phyloP scores from a whole-genome alignment of 1,140 invertebrate species.

The Drosophila simulans region DNA sequence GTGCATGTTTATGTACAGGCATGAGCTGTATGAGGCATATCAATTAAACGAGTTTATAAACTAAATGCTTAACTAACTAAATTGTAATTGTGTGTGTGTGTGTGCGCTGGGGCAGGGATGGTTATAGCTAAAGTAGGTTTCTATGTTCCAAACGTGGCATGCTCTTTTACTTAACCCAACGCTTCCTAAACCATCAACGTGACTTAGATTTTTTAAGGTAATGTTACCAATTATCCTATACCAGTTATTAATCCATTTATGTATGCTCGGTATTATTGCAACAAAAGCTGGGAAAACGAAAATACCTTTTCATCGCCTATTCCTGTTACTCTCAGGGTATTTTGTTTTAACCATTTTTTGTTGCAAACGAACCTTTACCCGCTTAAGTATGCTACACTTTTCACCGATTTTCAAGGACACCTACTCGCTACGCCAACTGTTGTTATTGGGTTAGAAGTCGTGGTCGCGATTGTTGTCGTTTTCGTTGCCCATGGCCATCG shows the following conservation, averaged over 20 bases:
- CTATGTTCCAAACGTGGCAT: conserved; percentile 69
- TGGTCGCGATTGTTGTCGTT: conserved; percentile 7
- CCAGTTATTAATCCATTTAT: conserved; percentile 1
- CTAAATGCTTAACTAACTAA: conserved; percentile 60
- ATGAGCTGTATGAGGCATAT: conserved; percentile 34
- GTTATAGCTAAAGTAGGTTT: conserved; percentile 68
- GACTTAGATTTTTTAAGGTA: conserved; percentile 16
- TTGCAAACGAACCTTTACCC: conserved; percentile 7
- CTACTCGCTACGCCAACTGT: conserved; percentile 57
- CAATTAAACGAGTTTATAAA: conserved; percentile 48
- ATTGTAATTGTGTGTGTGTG: conserved; percentile 8
- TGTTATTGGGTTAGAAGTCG: conserved; percentile 68
- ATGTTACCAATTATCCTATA: conserved; percentile 25
- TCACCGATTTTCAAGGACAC: conserved; percentile 27
- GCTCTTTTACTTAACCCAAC: conserved; percentile 53
- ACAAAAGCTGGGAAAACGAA: conserved; percentile 9
- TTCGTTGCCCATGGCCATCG: conserved; percentile 7
- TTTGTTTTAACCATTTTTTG: background rate
- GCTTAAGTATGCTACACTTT: conserved; percentile 19
- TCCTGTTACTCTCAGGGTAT: background rate
- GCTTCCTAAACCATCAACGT: conserved; percentile 20
- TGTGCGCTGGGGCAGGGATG: conserved; percentile 11
- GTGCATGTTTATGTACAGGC: conserved; percentile 32
- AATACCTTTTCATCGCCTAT: background rate
- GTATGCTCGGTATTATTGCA: background rate